phyloP scores from a whole-genome alignment of 2,888 invertebrate species.

The Lysandra bellargus region DNA sequence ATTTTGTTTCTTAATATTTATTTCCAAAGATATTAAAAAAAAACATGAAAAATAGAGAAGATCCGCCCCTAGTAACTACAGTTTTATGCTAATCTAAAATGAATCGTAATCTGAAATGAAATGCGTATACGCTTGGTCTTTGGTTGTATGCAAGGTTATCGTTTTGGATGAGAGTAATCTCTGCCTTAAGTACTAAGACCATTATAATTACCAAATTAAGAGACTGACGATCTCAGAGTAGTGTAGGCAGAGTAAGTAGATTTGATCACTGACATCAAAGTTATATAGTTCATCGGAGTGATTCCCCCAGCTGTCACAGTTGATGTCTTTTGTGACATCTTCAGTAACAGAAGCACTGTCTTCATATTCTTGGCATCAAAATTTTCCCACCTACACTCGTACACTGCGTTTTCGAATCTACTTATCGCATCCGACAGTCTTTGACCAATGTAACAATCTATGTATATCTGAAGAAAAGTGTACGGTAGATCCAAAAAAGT shows the following conservation, averaged over 20 bases:
- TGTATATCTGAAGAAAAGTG: constrained; percentile 53
- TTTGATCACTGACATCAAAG: constrained; percentile 53
- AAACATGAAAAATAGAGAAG: too few species aligned
- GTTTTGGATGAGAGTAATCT: too few species aligned
- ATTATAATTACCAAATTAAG: not conserved
- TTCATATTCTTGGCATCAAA: constrained; percentile 58
- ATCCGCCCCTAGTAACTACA: too few species aligned
- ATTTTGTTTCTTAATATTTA: too few species aligned
- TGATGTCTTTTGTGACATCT: constrained; percentile 57
- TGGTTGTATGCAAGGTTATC: too few species aligned
- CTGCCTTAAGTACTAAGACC: not conserved
- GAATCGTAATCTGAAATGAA: too few species aligned
- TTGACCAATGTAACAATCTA: constrained; percentile 61
- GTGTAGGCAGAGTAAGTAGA: constrained; percentile 60
- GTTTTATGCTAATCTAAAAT: too few species aligned
- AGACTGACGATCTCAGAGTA: constrained; percentile 52
- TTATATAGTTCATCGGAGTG: constrained; percentile 50
- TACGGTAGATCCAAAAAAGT: constrained; percentile 56
- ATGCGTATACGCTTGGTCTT: too few species aligned
- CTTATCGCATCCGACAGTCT: constrained; percentile 61
- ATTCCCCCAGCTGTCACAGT: constrained; percentile 55
- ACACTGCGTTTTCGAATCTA: constrained; percentile 58
- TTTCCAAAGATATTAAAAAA: too few species aligned
- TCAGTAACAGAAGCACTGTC: constrained; percentile 55
- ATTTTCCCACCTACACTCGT: constrained; percentile 69